Conservation (phyloP, 2,797 vertebrate genomes). For the Syncerus caffer region DNA sequence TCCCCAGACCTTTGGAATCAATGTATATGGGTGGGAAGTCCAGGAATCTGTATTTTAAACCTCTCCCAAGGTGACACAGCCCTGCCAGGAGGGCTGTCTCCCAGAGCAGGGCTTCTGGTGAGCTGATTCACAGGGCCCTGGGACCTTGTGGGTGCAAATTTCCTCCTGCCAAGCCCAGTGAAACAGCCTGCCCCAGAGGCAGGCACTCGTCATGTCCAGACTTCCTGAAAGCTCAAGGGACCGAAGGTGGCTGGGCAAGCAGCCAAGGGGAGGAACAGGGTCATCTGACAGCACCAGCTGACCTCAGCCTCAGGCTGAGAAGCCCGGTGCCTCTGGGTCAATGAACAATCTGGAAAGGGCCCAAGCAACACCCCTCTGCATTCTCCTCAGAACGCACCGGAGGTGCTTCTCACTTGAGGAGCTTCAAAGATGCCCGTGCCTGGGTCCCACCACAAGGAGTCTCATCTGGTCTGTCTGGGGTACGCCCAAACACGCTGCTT, state of each 20-base stretch:
- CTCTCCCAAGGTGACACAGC: background rate
- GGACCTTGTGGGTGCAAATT: background rate
- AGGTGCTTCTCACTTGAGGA: background rate
- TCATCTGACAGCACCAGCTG: background rate
- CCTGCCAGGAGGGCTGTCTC: background rate
- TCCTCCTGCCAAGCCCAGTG: constrained; percentile 1
- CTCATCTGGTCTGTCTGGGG: background rate
- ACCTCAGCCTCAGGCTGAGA: background rate
- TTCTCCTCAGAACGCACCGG: background rate
- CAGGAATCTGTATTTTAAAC: background rate
- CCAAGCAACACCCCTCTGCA: background rate
- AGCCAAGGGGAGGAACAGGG: background rate
- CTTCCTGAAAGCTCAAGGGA: background rate
- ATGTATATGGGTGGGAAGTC: background rate
- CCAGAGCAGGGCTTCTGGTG: background rate
- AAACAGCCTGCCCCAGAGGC: background rate
- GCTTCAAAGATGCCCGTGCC: background rate
- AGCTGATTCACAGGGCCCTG: background rate
- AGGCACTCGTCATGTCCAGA: background rate
- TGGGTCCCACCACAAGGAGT: background rate
- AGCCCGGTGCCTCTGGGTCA: background rate
- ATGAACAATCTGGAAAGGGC: background rate
- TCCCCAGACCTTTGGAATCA: background rate
- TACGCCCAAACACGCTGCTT: background rate
- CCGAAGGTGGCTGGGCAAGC: background rate